Conservation (phyloP, 2,113 vertebrate genomes). For the Macaca fascicularis region T2T-MFA8v1.1 NC_088375.1:41505501-41506000, state of each 20-base stretch:
- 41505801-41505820: background rate
- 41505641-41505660: background rate
- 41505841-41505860: background rate
- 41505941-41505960: background rate
- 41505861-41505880: background rate
- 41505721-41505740: background rate
- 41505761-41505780: background rate
- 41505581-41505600: background rate
- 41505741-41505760: background rate
- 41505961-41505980: background rate
- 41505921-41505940: background rate
- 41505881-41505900: background rate
- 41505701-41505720: background rate
- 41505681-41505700: background rate
- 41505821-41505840: background rate
- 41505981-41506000: background rate
- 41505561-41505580: slow-evolving; percentile 9
- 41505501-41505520: background rate
- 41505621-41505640: background rate
- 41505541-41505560: background rate
- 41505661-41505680: background rate
- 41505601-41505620: background rate
- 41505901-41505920: background rate
- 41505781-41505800: background rate
- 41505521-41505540: slow-evolving; percentile 2